phyloP scores from a whole-genome alignment of 1,140 invertebrate species.

The Achatina immaculata region DNA sequence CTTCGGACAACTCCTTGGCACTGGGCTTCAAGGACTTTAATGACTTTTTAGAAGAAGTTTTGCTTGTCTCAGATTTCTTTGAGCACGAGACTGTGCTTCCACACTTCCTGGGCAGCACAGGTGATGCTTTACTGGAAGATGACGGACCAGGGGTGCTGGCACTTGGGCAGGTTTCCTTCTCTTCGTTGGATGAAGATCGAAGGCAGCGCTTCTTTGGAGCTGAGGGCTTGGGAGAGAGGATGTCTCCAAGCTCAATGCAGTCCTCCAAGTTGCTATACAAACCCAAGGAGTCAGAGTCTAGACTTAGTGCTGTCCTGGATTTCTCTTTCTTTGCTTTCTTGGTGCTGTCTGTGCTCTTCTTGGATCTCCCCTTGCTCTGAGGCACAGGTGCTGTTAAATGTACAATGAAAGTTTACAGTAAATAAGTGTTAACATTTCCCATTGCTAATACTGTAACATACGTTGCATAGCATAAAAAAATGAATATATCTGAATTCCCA shows the following conservation, averaged over 20 bases:
- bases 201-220: conserved; percentile 34
- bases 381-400: not conserved
- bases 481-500: no score
- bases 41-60: conserved; percentile 28
- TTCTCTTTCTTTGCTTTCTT: conserved; percentile 30
- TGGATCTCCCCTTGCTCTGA: conserved; percentile 22
- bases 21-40: not conserved
- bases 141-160: conserved; percentile 16
- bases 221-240: conserved; percentile 12
- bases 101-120: not conserved
- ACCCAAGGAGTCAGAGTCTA: not conserved
- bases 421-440: no score
- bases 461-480: no score
- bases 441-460: no score
- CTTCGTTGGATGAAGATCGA: conserved; percentile 35
- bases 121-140: not conserved
- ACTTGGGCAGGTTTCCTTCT: not conserved
- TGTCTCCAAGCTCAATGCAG: conserved; percentile 18
- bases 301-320: not conserved
- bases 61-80: conserved; percentile 19
- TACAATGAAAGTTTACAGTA: no score
- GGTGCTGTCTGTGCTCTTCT: conserved; percentile 11
- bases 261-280: conserved; percentile 23
- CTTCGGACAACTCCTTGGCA: conserved; percentile 14
- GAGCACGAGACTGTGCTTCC: not conserved